Evolutionary conservation across 2,113 vertebrate genomes (phyloP).

Genomic region (Rhinolophus ferrumequinum): DNA sequence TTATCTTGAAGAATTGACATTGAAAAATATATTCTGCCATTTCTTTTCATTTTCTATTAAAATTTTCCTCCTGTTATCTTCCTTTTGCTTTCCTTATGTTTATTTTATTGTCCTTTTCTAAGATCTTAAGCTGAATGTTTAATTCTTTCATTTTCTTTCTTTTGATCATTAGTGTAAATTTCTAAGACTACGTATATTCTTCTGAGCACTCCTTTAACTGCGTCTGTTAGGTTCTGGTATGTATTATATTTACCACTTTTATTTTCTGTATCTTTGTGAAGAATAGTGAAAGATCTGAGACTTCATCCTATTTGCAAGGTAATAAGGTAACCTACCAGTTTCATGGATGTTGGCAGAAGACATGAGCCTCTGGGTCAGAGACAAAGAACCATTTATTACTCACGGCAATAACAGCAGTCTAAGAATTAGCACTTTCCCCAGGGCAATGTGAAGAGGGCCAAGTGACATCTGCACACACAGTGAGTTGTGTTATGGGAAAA

Average conservation of each 20-base stretch:
- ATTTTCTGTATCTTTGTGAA: slow-evolving; percentile 3
- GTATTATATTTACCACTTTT: background rate
- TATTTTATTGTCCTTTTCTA: background rate
- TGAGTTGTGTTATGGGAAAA: background rate
- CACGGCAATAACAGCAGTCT: background rate
- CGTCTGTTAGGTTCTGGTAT: background rate
- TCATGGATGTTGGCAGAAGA: background rate
- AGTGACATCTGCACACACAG: background rate
- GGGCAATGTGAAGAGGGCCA: background rate
- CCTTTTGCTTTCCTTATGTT: background rate
- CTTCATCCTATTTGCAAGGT: slow-evolving; percentile 1
- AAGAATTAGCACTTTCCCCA: background rate
- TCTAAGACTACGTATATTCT: background rate
- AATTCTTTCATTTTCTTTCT: slow-evolving; percentile 10
- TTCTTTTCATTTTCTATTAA: background rate
- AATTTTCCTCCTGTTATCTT: background rate
- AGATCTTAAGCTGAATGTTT: background rate
- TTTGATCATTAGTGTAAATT: background rate
- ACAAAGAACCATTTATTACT: background rate
- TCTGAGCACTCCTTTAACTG: background rate
- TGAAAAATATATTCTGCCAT: background rate
- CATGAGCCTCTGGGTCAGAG: background rate
- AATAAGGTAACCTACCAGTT: background rate
- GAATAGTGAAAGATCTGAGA: background rate
- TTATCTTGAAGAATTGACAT: background rate